Conservation (phyloP, 2,888 invertebrate genomes). For the Neria commutata region DNA sequence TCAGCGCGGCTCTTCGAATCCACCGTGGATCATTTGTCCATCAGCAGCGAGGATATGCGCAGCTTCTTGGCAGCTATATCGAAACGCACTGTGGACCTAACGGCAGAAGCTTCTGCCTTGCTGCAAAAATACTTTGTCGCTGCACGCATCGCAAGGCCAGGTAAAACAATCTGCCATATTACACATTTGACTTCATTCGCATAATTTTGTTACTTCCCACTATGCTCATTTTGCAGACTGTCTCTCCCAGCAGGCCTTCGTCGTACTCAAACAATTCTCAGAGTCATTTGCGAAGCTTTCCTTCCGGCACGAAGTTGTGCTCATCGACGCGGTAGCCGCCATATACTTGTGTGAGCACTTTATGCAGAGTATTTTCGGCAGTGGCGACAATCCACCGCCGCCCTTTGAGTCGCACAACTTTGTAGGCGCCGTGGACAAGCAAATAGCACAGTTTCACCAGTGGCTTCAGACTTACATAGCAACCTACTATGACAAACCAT, state of each 20-base stretch:
- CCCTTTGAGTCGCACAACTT: slow-evolving; percentile 39
- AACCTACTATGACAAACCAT: slow-evolving; percentile 30
- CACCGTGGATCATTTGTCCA: slow-evolving; percentile 44
- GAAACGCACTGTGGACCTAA: slow-evolving; percentile 42
- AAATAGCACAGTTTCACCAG: slow-evolving; percentile 47
- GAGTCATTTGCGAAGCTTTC: slow-evolving; percentile 59
- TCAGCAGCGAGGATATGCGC: slow-evolving; percentile 51
- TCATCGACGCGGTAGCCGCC: slow-evolving; percentile 51
- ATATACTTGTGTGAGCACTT: slow-evolving; percentile 56
- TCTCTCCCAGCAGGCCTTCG: slow-evolving; percentile 51
- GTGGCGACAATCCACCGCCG: slow-evolving; percentile 45
- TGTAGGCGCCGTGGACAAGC: slow-evolving; percentile 48
- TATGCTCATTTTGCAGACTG: slow-evolving; percentile 42
- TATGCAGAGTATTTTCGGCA: slow-evolving; percentile 47
- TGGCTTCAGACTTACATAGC: slow-evolving; percentile 52
- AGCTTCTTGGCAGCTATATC: slow-evolving; percentile 43
- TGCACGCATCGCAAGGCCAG: slow-evolving; percentile 57
- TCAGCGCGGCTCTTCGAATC: slow-evolving; percentile 28
- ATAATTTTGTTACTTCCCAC: not conserved
- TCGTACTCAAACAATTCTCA: slow-evolving; percentile 52
- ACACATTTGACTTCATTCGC: not conserved
- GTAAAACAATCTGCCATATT: slow-evolving; percentile 35
- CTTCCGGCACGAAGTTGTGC: slow-evolving; percentile 48
- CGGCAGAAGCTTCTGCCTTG: slow-evolving; percentile 53
- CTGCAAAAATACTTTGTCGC: slow-evolving; percentile 63